Base-by-base conservation (phyloP, 2,888 invertebrate genomes). In the Autographa gamma region DNA sequence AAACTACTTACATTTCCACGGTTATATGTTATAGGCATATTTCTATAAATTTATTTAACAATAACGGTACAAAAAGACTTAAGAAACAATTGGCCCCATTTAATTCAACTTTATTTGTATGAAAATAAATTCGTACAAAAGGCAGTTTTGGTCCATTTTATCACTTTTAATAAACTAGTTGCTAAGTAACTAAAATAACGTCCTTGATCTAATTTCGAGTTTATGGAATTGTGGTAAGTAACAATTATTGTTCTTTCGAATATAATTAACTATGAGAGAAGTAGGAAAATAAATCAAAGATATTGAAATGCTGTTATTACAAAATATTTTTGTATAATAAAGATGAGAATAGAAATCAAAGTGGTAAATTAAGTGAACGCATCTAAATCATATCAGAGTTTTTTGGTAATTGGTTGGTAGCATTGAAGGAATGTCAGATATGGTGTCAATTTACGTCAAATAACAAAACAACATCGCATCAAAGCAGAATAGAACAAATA, bases 1-100 rank as follows among this genome's bases (percentile, higher is more conserved):
- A 54, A 65, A 31, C 43, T 82, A 93, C 93, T 93, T 87, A 96
- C 96, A 89, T 95, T 95, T 86, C 96, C 96, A 77, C 96, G 94
- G 78, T 87, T 94, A 84, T 92, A 90, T 72, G 93, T 90, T 79
- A 94, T 89, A 88, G 95, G 94, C 95, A 95, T 95, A 89, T 88
- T 91, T 85, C 84, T 84, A 85, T 79, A 84, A 74, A 79, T 81
- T 64, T 71, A 81, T 63, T 79, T 76, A 87, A 84, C 66, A 88
- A 79, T 73, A 86, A 86, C 70, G 78, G 69, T 86, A 85, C 74
- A 88, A 86, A 88, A 86, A 64, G 13, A 70, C 63, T 68, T 66
- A 67, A 67, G 73, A 86, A 82, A 81, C 79, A 81, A 71, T 93
- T 95, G 93, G 94, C 88, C 93, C 90, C 93, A 87, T 89, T 86